Evolutionary conservation across 2,113 vertebrate species (phyloP).

Genomic region (Pteronura brasiliensis): DNA sequence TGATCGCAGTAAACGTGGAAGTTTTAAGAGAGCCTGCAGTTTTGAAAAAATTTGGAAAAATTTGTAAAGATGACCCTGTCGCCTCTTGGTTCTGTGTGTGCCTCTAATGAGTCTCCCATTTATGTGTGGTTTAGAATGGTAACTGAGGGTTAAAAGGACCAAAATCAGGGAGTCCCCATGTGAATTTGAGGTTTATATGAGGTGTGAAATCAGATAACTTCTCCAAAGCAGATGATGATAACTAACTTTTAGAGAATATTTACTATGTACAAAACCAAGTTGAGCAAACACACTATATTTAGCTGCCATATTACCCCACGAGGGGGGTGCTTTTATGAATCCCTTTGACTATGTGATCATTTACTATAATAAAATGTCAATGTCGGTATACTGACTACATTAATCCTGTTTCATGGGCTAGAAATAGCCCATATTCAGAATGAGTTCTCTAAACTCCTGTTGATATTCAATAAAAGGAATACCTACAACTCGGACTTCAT

Average conservation of each 20-base stretch:
- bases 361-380: not conserved
- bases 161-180: not conserved
- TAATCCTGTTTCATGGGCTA: not conserved
- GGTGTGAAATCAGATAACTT: not conserved
- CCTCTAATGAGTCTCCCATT: not conserved
- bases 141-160: not conserved
- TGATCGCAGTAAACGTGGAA: not conserved
- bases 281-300: not conserved
- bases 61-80: not conserved
- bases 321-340: not conserved
- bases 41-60: not conserved
- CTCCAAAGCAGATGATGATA: not conserved
- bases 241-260: not conserved
- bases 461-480: not conserved
- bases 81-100: not conserved
- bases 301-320: not conserved
- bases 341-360: not conserved
- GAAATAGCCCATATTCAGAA: not conserved
- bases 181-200: not conserved
- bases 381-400: not conserved
- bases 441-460: not conserved
- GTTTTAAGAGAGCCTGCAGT: not conserved
- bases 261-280: not conserved
- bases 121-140: not conserved
- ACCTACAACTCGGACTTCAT: not conserved